Conservation (phyloP, 2,113 vertebrate genomes). For the Alligator mississippiensis region DNA sequence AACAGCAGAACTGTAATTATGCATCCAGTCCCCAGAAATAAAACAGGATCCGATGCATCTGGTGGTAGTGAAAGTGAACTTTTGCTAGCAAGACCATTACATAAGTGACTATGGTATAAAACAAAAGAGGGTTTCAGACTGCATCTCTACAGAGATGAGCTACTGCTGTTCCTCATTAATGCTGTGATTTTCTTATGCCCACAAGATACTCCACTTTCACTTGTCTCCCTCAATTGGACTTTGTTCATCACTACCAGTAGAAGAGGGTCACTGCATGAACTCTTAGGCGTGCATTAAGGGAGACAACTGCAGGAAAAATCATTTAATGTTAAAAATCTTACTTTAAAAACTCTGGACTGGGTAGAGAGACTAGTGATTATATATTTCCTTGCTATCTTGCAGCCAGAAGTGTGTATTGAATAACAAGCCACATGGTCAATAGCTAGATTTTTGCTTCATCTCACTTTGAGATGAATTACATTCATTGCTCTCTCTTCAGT, state of each 20-base stretch:
- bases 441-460: neutral
- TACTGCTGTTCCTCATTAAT: constrained; percentile 12
- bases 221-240: constrained; percentile 34
- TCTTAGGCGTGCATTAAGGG: constrained; percentile 52
- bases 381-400: neutral
- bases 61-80: neutral
- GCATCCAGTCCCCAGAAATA: neutral
- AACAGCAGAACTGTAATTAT: neutral
- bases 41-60: accelerated
- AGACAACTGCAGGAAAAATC: constrained; percentile 53
- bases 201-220: constrained; percentile 31
- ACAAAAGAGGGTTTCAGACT: neutral
- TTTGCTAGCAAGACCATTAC: neutral
- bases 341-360: constrained; percentile 30
- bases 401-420: neutral
- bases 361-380: neutral
- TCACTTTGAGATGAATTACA: neutral
- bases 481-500: neutral
- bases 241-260: constrained; percentile 44
- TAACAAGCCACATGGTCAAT: neutral
- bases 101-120: neutral
- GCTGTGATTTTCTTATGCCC: constrained; percentile 43
- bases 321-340: constrained; percentile 1
- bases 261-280: constrained; percentile 42
- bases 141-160: neutral